Evolutionary conservation across 2,888 invertebrate genomes (phyloP), one percentile per base, ranked within the genome.

Genomic region (Coelogynopora nodosa): DNA sequence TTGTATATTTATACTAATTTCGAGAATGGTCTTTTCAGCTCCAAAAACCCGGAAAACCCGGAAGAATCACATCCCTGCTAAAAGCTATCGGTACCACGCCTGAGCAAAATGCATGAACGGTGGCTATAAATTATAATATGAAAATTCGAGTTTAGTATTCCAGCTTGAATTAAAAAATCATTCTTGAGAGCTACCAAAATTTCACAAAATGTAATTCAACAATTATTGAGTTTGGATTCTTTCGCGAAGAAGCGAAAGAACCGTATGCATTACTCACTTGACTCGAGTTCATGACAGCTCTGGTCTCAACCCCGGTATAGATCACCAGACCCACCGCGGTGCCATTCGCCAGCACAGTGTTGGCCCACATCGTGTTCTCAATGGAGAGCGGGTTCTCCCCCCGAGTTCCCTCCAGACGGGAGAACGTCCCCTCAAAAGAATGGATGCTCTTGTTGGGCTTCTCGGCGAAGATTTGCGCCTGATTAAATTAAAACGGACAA

Each of bases 361-460:
- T 98, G 0, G 98, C 97, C 99, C 99, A 99, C 86, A 99, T 92
- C 0, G 98, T 98, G 91, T 98, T 98, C 92, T 98, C 97, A 30
- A 99, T 95, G 90, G 95, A 96, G 86, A 99, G 93, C 82, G 97
- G 95, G 89, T 96, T 96, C 88, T 93, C 92, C 0, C 0, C 26
- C 0, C 10, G 49, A 0, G 30, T 31, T 18, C 27, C 86, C 26
- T 87, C 87, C 0, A 49, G 87, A 88, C 90, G 89, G 80, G 90
- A 90, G 87, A 91, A 92, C 18, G 91, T 91, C n/a, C 92, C 92
- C 30, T 91, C 90, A 89, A 92, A 99, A 80, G 96, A 96, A 92
- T 99, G 97, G 89, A 99, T 99, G 92, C 98, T 98, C 90, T 96
- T 95, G 92, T 98, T 97, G 0, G 99, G 99, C 90, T 97, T 97